These are phyloP conservation scores for Anticlea derivata DNA, from an alignment of 2,888 invertebrate species.

Conservation along the genomic window DNA sequence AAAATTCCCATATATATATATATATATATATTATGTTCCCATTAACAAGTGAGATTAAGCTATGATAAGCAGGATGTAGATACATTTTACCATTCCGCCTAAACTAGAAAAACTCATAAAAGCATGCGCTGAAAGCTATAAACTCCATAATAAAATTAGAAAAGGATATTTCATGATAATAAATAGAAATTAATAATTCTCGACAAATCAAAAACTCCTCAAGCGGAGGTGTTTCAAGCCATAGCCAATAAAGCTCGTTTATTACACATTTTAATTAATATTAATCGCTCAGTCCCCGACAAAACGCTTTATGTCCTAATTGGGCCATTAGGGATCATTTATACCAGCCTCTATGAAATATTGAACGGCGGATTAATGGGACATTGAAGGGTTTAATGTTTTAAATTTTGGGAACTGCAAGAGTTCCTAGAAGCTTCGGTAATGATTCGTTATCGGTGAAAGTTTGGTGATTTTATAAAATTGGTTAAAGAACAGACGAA, in stretches of 20 bases:
- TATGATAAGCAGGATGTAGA: no score
- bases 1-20: no score
- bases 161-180: constrained; percentile 1
- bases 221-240: background rate
- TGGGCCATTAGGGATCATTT: constrained; percentile 35
- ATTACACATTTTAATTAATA: constrained; percentile 36
- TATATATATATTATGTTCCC: no score
- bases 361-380: constrained; percentile 29
- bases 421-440: background rate
- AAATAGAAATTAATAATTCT: constrained; percentile 2
- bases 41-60: no score
- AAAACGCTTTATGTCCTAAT: constrained; percentile 34
- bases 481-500: background rate
- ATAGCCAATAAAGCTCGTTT: constrained; percentile 9
- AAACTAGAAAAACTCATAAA: background rate
- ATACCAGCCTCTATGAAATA: constrained; percentile 30
- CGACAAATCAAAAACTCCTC: background rate
- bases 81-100: no score
- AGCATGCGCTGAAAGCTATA: background rate
- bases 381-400: constrained; percentile 21
- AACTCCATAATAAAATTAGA: background rate
- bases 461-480: constrained; percentile 15
- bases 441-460: constrained; percentile 15
- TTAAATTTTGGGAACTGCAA: constrained; percentile 15
- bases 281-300: constrained; percentile 32